Evolutionary conservation across 2,113 vertebrate genomes (phyloP).

Genomic region (Stigmatopora argus): DNA sequence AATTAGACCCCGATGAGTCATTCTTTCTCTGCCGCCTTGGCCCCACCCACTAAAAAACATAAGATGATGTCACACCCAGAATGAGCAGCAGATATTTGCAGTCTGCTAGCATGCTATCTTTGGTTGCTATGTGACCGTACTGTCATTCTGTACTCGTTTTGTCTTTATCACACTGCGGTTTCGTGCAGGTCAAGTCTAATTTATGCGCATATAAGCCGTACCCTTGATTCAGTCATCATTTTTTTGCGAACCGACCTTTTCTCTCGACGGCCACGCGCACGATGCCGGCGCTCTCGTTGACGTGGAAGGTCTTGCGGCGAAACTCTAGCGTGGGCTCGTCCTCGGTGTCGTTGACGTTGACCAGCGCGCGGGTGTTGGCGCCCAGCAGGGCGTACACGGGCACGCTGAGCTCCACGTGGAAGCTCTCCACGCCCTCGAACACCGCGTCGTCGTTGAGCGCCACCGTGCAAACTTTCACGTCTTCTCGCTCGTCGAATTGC

Average conservation of each 20-base stretch:
- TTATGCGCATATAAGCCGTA: too few relatives aligned
- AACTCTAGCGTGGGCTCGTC: conserved; percentile 92
- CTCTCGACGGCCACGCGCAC: conserved; percentile 81
- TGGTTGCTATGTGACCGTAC: too few relatives aligned
- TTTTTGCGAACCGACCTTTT: conserved; percentile 86
- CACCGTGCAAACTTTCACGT: conserved; percentile 87
- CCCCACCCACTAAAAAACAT: too few relatives aligned
- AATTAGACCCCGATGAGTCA: too few relatives aligned
- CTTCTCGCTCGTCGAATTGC: conserved; percentile 94
- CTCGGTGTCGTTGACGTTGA: conserved; percentile 83
- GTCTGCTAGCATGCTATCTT: too few relatives aligned
- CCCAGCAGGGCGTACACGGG: conserved; percentile 90
- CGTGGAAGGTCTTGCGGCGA: conserved; percentile 78
- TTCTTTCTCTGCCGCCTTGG: too few relatives aligned
- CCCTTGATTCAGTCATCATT: too few relatives aligned
- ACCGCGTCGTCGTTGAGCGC: conserved; percentile 80
- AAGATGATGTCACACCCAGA: too few relatives aligned
- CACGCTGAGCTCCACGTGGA: conserved; percentile 89
- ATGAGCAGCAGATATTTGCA: too few relatives aligned
- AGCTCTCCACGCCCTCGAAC: conserved; percentile 84
- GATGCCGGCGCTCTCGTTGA: conserved; percentile 81
- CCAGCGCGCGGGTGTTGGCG: conserved; percentile 66
- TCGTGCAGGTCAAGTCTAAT: too few relatives aligned
- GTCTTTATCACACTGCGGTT: too few relatives aligned
- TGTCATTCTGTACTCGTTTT: too few relatives aligned